These are phyloP conservation scores for Mionectes macconnelli DNA, from an alignment of 2,113 vertebrate species.

Conservation along the genomic window DNA sequence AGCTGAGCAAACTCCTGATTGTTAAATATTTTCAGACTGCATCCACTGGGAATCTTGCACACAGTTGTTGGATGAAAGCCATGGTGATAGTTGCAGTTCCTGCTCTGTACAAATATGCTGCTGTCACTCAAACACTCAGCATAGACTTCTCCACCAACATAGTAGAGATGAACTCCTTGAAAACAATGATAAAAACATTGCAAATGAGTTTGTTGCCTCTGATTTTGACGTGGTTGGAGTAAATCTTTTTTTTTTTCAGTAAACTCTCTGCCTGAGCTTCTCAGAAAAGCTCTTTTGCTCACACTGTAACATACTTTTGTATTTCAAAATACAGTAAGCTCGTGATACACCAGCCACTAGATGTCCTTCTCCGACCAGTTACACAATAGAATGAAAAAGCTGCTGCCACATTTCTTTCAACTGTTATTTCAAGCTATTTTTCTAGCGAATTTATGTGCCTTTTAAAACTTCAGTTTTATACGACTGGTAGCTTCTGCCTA, in stretches of 20 bases:
- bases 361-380: constrained; percentile 52
- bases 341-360: constrained; percentile 62
- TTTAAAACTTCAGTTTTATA: neutral
- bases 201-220: neutral
- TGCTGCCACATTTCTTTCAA: neutral
- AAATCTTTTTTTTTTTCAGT: neutral
- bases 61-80: constrained; percentile 97
- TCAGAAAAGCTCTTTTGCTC: neutral
- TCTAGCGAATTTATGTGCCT: neutral
- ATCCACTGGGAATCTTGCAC: constrained; percentile 97
- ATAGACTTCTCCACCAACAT: constrained; percentile 95
- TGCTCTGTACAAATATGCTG: constrained; percentile 98
- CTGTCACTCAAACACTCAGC: constrained; percentile 96
- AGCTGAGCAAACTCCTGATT: constrained; percentile 98
- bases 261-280: neutral
- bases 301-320: rapidly evolving
- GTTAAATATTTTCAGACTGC: constrained; percentile 97
- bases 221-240: rapidly evolving
- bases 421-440: neutral
- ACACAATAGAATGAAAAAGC: neutral
- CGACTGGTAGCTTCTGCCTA: neutral
- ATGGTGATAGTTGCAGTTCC: constrained; percentile 97
- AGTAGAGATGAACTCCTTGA: constrained; percentile 94
- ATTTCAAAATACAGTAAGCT: neutral
- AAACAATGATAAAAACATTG: neutral